Evolutionary conservation across 1,140 invertebrate genomes (phyloP), one percentile per base, ranked within the genome.

Genomic region (Onthophagus taurus): DNA sequence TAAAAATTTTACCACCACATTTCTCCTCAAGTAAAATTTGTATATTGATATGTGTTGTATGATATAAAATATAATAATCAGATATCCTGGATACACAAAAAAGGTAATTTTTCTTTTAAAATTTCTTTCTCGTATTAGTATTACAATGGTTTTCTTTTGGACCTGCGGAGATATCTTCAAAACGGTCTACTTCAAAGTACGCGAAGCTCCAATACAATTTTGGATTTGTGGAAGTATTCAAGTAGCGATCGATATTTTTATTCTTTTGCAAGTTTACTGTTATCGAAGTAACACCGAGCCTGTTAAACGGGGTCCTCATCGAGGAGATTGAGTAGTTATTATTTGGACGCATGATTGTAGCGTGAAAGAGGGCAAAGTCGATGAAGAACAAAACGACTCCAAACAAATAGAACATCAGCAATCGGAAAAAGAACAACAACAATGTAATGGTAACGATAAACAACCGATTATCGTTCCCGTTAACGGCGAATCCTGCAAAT

Each of bases 121-220:
- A 14, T n/a, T 21, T 37, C 19, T 4, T 37, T 12, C 14, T 3
- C 24, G 5, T 11, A 2, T 3, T 19, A 37, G 35, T 64, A 68
- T 87, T 47, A 75, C 77, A 48, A 99, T 98, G 95, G 95, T 99
- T 24, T 68, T 87, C 13, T 89, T 98, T 81, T 99, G 96, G 96
- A 89, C 90, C 7, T 75, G 79, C 51, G 85, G 86, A 52, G 96
- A 99, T 73, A 69, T 94, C 30, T 98, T 96, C 65, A 99, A 99
- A 72, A 99, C 95, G 48, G 76, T 80, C 38, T 99, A 99, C 65
- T 99, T 98, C 68, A 74, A 97, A 45, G 61, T 91, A 41, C 76
- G 89, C 52, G 74, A 85, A 49, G 86, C 91, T 8, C 95, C 96
- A 1, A 69, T 85, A 20, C 96, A 99, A 65, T 99, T 99, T 70